Conservation (phyloP, 35 echinoderm and acorn worm species). For the Heliocidaris erythrogramma region DNA sequence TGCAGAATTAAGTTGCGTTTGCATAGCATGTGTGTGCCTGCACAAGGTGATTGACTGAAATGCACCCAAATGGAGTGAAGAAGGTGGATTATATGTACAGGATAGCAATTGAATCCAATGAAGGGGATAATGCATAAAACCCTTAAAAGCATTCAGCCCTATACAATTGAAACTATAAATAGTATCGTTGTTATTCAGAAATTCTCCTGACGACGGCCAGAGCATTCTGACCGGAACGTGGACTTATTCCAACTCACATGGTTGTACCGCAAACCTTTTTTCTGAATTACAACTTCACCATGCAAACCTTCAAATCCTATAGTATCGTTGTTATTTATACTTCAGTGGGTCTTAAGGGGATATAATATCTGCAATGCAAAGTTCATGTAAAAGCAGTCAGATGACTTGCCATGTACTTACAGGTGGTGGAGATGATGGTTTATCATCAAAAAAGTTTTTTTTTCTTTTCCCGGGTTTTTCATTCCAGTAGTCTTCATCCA, state of each 20-base stretch:
- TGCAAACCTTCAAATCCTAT: too few species aligned
- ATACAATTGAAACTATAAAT: neutral
- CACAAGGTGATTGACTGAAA: too few species aligned
- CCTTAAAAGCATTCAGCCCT: neutral
- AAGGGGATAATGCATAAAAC: neutral
- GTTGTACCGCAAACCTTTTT: too few species aligned
- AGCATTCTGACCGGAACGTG: too few species aligned
- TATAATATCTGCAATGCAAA: neutral
- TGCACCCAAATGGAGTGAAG: too few species aligned
- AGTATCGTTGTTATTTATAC: neutral
- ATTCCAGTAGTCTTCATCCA: conserved; percentile 29
- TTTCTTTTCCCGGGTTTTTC: neutral
- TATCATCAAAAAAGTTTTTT: conserved; percentile 28
- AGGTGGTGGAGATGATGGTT: neutral
- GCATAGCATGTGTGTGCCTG: too few species aligned
- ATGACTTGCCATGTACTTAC: neutral
- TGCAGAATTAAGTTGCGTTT: too few species aligned
- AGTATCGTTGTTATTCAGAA: neutral
- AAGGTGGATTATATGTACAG: too few species aligned
- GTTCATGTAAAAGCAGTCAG: neutral
- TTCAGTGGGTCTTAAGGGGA: neutral
- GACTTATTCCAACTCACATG: too few species aligned
- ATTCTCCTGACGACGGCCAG: too few species aligned
- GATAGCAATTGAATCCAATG: too few species aligned
- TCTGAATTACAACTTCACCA: too few species aligned